Base-by-base conservation (phyloP, 2,888 invertebrate genomes). In the Sphaeridia pumilis region DNA sequence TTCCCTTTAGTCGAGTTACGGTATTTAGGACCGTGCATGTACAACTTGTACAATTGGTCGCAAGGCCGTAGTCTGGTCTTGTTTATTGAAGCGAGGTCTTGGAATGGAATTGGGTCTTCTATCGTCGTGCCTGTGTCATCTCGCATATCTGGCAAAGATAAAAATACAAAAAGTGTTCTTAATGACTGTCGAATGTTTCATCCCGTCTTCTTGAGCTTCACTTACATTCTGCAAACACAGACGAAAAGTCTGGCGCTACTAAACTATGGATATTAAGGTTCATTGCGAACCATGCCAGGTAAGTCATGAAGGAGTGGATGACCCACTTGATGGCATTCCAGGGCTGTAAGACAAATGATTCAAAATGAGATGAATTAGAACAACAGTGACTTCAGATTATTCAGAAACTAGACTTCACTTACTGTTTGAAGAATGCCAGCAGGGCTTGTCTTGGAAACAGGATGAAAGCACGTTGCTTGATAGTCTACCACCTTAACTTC, bases 401-500 rank as follows among this genome's bases (percentile, higher is more conserved):
- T n/a, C n/a, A n/a, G n/a, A n/a, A n/a, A n/a, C n/a, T n/a, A n/a
- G n/a, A n/a, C 5, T 27, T 10, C 12, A 46, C 57, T 56, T 58
- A 65, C 64, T 25, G 66, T 63, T 20, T 55, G 41, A n/a, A 66
- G 50, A 31, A 64, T 52, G 27, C 54, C 56, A 5, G 63, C 65
- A 57, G 58, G 60, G 52, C 56, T 66, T 7, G 57, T 47, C 34
- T 59, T 60, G 5, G 55, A 41, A 12, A 57, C 57, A 24, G 66
- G 66, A 54, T 83, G 78, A 65, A 87, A 85, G 67, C 90, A 92
- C 36, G 85, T 78, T 1, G 88, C 90, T 70, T 92, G 92, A 68
- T 89, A 88, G 68, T 92, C 90, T 63, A 84, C 84, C 1, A 90
- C 83, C 0, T 83, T 80, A 2, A 92, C 82, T 69, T 87, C 84